Base-by-base conservation (phyloP, 1,140 invertebrate genomes). In the Ceratosolen solmsi region DNA sequence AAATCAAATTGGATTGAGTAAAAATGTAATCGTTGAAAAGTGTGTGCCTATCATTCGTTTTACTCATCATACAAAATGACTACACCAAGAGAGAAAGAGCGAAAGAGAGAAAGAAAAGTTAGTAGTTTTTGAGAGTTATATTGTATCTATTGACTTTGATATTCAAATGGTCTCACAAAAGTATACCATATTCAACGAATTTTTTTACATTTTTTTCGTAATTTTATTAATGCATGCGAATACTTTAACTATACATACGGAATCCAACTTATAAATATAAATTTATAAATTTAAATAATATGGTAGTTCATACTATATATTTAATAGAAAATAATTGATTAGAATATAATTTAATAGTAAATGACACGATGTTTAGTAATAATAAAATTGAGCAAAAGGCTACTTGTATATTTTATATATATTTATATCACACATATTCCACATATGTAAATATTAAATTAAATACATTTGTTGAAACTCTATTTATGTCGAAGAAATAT, bases 71-170 rank as follows among this genome's bases (percentile, higher is more conserved):
- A 54, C 17, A 5, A 33, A 73, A 54, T 27, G 30, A 7, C 0
- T 20, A 56, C 13, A 68, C 4, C 15, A 2, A 30, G 8, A 54
- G 49, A 49, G 13, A 27, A 5, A 71, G 68, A 49, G 36, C 33
- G n/a, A 79, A 0, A 56, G 30, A 56, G n/a, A 27, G 22, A 20
- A 49, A 65, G 22, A 30, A 1, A 60, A 49, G 51, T 60, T 79
- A n/a, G 25, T 46, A 68, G n/a, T 71, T 71, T 72, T 71, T 17
- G 38, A 38, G 54, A 74, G 56, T 80, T 41, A 76, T 70, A 74
- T 56, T 81, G 65, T 71, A 76, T 38, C 49, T 27, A 77, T 63
- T 49, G 65, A 76, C 36, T 71, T 77, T 77, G 30, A 76, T 82
- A 77, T 71, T 49, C 27, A 77, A 82, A 82, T 72, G 38, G 63